phyloP scores from a whole-genome alignment of 2,797 vertebrate species.

The Petrocephalus schoutedeni region DNA sequence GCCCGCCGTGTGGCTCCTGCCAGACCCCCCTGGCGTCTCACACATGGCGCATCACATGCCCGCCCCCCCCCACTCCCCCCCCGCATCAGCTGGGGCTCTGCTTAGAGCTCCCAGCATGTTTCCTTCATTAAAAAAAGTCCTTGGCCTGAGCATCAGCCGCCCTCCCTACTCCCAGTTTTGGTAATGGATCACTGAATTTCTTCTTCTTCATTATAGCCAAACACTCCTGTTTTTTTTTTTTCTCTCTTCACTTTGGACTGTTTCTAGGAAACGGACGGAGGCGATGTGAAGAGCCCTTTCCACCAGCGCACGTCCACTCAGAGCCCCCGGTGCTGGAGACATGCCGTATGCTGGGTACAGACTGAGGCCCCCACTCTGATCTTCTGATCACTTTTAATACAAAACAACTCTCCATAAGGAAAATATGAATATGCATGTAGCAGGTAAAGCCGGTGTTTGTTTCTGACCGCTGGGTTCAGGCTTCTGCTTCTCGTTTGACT shows the following conservation, averaged over 20 bases:
- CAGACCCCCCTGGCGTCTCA: slow-evolving; percentile 1
- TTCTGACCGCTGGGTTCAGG: background rate
- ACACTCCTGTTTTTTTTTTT: slow-evolving; percentile 7
- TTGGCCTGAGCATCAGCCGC: background rate
- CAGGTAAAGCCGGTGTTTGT: background rate
- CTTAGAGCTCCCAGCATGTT: background rate
- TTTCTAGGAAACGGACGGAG: background rate
- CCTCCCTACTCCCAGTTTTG: background rate
- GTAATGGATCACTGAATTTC: background rate
- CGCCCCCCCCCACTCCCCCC: background rate
- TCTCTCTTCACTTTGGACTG: background rate
- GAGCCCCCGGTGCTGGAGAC: background rate
- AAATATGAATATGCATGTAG: background rate
- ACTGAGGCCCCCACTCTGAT: background rate
- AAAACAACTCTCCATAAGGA: background rate
- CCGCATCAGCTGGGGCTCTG: background rate
- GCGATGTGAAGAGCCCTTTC: background rate
- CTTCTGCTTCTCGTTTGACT: background rate
- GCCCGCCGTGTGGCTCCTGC: background rate
- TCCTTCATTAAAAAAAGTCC: slow-evolving; percentile 17
- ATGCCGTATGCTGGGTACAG: background rate
- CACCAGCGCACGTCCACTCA: background rate
- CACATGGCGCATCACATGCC: background rate
- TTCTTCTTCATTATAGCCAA: background rate
- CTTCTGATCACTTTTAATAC: background rate